These are phyloP conservation scores for Falco peregrinus DNA, from an alignment of 2,797 vertebrate species.

Conservation along the genomic window DNA sequence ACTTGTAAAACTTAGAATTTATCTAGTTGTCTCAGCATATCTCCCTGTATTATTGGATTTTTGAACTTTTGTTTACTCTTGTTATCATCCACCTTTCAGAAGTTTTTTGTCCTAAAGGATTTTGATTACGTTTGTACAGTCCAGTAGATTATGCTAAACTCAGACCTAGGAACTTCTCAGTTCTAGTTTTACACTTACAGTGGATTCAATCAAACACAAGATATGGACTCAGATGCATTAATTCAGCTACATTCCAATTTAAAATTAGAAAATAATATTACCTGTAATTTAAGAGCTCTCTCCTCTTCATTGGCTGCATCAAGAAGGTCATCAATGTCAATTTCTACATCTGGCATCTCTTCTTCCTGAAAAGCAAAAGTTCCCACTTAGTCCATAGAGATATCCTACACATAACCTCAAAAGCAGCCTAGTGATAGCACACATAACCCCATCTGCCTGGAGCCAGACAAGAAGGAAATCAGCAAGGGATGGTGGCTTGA, in stretches of 20 bases:
- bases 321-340: slow-evolving; percentile 95
- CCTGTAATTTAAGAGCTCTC: slow-evolving; percentile 92
- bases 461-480: not conserved
- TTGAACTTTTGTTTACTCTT: not conserved
- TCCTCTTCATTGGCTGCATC: slow-evolving; percentile 94
- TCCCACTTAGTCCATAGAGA: not conserved
- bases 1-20: not conserved
- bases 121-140: not conserved
- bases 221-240: not conserved
- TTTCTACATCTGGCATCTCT: slow-evolving; percentile 98
- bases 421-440: not conserved
- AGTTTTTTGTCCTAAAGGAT: not conserved
- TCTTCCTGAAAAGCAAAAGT: slow-evolving; percentile 83
- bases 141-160: not conserved
- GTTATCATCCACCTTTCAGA: not conserved
- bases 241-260: not conserved
- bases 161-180: not conserved
- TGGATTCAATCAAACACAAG: not conserved
- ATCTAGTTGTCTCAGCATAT: not conserved
- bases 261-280: slow-evolving; percentile 50
- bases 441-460: not conserved
- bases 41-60: not conserved
- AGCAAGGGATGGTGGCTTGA: not conserved
- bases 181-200: not conserved
- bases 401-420: not conserved